Evolutionary conservation across 1,140 invertebrate genomes (phyloP).

Genomic region (Macrocentrus cingulum): DNA sequence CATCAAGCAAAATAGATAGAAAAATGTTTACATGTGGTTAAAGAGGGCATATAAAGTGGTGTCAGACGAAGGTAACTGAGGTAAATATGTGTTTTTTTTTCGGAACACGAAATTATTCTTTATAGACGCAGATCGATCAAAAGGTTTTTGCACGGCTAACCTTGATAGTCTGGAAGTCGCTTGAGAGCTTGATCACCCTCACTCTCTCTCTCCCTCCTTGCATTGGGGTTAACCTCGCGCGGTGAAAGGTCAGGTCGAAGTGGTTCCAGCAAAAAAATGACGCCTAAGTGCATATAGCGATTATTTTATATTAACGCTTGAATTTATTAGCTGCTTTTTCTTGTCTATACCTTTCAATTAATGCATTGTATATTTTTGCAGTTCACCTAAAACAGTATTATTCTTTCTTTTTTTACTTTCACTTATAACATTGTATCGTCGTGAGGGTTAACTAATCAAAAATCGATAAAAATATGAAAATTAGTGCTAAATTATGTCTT

Average conservation of each 20-base stretch:
- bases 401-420: no score
- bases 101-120: constrained; percentile 12
- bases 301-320: constrained; percentile 58
- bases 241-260: constrained; percentile 37
- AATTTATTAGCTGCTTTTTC: constrained; percentile 57
- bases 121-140: constrained; percentile 23
- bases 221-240: constrained; percentile 20
- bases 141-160: constrained; percentile 12
- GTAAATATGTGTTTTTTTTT: not conserved
- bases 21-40: not conserved
- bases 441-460: no score
- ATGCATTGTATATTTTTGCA: no score
- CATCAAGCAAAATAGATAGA: not conserved
- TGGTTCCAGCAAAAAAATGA: constrained; percentile 46
- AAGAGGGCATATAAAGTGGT: no score
- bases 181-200: constrained; percentile 9
- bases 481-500: no score
- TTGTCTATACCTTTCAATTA: no score
- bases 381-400: no score
- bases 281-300: constrained; percentile 59
- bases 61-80: no score
- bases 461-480: no score
- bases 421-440: no score
- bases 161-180: constrained; percentile 21
- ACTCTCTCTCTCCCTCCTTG: not conserved